Base-by-base conservation (phyloP, 2,888 invertebrate species). In the Hyles lineata region DNA sequence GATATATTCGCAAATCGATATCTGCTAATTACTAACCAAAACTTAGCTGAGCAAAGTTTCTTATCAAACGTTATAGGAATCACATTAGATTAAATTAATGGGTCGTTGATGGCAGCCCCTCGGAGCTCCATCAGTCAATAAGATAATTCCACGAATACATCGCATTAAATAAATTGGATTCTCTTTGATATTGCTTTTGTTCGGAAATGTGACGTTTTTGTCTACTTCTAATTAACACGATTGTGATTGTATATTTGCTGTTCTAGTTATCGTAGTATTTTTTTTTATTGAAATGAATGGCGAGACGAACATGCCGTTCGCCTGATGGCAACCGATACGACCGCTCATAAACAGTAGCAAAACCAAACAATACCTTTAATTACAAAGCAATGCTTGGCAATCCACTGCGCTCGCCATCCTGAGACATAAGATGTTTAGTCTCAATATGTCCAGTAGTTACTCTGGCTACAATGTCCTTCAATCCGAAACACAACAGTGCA, bases 161-260 rank as follows among this genome's bases (percentile, higher is more conserved):
- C 35, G 63, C 70, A 75, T 25, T 52, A 35, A 72, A 60, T 71
- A 72, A 63, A 63, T 43, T 63, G 21, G 35, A 35, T 63, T 63
- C 35, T 19, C 25, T 61, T 43, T 63, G 21, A 62, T 35, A 62
- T n/a, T 9, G n/a, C 62, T 29, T 62, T 61, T 21, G 35, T 62
- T 29, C 7, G 11, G 61, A 43, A 43, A 63, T 35, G 35, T 63
- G 63, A 63, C 35, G 43, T 8, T n/a, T 8, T 19, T 43, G 11
- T 63, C 63, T 63, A 11, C 35, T 4, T 21, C 35, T 43, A 63
- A 43, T 62, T 32, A 62, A 32, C 15, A 43, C 11, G 11, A 43
- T 11, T 43, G 35, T 63, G 35, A 63, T 21, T 29, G 19, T 8
- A 23, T 32, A 0, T 19, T 32, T 59, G 8, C 59, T 11, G 23